A percentile compares a stretch with the other conserved stretches of the same genome.
These are phyloP conservation scores for Nowickia ferox DNA, from an alignment of 2,888 invertebrate species.

Conservation along the genomic window DNA sequence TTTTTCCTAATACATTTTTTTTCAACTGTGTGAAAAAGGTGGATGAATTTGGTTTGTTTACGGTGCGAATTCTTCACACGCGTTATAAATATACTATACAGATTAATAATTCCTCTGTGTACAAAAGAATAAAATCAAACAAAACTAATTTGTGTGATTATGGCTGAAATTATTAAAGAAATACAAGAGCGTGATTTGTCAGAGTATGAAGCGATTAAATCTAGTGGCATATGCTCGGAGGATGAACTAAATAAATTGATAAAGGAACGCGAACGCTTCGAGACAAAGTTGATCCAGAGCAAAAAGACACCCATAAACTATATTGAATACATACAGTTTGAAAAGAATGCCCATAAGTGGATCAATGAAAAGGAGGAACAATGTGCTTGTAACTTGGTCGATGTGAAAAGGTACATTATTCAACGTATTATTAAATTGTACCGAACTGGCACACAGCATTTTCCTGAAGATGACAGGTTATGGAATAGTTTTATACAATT, in stretches of 20 bases:
- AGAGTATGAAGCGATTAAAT: conserved; percentile 91
- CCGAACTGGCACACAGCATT: conserved; percentile 87
- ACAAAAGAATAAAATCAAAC: too few species aligned
- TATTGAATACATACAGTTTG: conserved; percentile 80
- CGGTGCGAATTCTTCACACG: too few species aligned
- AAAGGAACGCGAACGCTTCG: conserved; percentile 78
- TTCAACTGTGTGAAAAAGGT: too few species aligned
- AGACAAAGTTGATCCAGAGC: conserved; percentile 78
- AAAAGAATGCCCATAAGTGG: conserved; percentile 78
- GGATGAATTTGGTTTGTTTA: too few species aligned
- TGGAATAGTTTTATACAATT: conserved; percentile 92
- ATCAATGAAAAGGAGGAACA: conserved; percentile 85
- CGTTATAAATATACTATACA: too few species aligned
- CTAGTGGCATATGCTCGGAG: conserved; percentile 87
- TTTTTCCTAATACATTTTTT: too few species aligned
- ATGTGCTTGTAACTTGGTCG: conserved; percentile 85
- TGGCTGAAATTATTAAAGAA: conserved; percentile 93
- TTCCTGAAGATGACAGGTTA: conserved; percentile 88
- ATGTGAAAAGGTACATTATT: conserved; percentile 87
- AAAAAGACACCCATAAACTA: conserved; percentile 77
- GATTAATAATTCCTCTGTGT: too few species aligned
- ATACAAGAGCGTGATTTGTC: conserved; percentile 91
- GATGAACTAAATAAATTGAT: conserved; percentile 84
- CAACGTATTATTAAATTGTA: conserved; percentile 90
- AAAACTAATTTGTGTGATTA: conserved; percentile 77